Base-by-base conservation (phyloP, 2,888 invertebrate genomes). In the Pocota personata region DNA sequence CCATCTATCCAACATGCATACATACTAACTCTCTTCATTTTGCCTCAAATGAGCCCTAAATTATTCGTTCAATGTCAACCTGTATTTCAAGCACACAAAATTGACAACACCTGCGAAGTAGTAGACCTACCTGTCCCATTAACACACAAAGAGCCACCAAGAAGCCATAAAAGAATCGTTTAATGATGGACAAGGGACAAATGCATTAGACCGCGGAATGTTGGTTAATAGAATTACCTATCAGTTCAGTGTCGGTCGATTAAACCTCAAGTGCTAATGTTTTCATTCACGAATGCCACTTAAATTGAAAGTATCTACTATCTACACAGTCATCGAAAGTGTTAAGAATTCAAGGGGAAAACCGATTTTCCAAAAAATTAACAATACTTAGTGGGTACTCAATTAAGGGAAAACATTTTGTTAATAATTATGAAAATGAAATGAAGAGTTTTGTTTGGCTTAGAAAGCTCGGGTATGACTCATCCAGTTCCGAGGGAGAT, bases 251-350 rank as follows among this genome's bases (percentile, higher is more conserved):
- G 79, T 58, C 58, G 37, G 58, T 10, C 55, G 35, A 60, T 79
- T 66, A 66, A 71, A 50, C 8, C 46, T 8, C 3, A 43, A 6
- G 69, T 79, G 84, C 40, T 84, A 84, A 84, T 76, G 75, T 46
- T 27, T 76, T 50, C 40, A 5, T 35, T 57, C 73, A 84, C 79
- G 79, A 69, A 64, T n/a, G 24, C 10, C 21, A 75, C 37, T 52
- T 52, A 67, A 37, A 55, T 62, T 16, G 52, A 52, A 76, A 76
- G 58, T 58, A 32, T 32, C n/a, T 30, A 8, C 27, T 19, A 37
- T 14, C 8, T 24, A n/a, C n/a, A n/a, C n/a, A 24, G 27, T 19
- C 21, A 71, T 46, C 43, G 55, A 71, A 78, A 71, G 71, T 69
- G 40, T n/a, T 19, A 30, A 43, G 35, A 60, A 24, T 14, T 5